These are phyloP conservation scores for Drosophila limbata DNA, from an alignment of 2,888 invertebrate genomes.

Conservation along the genomic window DNA sequence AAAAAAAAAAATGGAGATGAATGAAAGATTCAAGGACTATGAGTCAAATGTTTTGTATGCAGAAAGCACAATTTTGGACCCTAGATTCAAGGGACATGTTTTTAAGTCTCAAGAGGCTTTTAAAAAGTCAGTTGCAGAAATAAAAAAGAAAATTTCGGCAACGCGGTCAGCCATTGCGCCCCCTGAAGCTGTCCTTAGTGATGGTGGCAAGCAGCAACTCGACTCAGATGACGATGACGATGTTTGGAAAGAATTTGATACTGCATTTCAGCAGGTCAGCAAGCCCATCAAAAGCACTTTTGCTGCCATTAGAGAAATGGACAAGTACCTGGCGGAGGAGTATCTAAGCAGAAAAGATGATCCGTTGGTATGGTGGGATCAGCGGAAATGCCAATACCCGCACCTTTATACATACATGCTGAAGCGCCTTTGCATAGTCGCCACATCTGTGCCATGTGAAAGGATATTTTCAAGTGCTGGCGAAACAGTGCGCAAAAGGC, in stretches of 20 bases:
- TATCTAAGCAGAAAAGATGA: not conserved
- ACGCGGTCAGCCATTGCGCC: too few species aligned
- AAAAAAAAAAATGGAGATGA: not conserved
- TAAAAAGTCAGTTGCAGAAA: too few species aligned
- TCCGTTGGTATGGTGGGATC: too few species aligned
- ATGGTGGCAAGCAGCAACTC: too few species aligned
- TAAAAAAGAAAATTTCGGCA: too few species aligned
- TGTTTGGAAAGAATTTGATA: not conserved
- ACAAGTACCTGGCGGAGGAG: not conserved
- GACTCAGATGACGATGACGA: too few species aligned
- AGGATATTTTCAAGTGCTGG: slow-evolving; percentile 24
- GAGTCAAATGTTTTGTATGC: not conserved
- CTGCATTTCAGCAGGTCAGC: not conserved
- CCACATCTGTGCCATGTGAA: slow-evolving; percentile 27
- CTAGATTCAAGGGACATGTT: too few species aligned
- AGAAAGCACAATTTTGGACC: too few species aligned
- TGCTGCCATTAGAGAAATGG: not conserved
- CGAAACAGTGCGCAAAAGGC: too few species aligned
- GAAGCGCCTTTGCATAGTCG: slow-evolving; percentile 14
- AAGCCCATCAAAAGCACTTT: not conserved
- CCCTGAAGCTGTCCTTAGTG: too few species aligned
- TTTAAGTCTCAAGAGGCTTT: too few species aligned
- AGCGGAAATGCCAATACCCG: too few species aligned
- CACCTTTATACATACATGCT: slow-evolving; percentile 7
- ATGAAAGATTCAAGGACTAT: not conserved